Percentiles rank a stretch among this genome's conserved stretches.
Conservation (phyloP, 2,888 invertebrate genomes). For the Hirtodrosophila alboralis region DNA sequence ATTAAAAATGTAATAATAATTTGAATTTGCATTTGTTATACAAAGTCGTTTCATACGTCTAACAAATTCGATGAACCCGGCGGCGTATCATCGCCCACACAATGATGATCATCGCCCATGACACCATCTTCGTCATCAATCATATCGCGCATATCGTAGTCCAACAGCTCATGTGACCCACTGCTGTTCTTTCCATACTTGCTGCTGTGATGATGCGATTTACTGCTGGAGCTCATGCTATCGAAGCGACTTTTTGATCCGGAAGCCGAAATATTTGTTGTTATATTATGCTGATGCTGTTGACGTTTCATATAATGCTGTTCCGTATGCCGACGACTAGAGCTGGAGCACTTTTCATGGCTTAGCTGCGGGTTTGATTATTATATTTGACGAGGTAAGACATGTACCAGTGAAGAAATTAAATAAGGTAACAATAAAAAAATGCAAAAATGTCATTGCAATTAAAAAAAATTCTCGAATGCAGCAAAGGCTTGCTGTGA, state of each 20-base stretch:
- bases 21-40: neutral
- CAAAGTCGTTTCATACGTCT: constrained; percentile 67
- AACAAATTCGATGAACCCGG: constrained; percentile 76
- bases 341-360: constrained; percentile 78
- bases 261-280: constrained; percentile 24
- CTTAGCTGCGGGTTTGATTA: constrained; percentile 57
- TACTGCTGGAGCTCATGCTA: constrained; percentile 38
- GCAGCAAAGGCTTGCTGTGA: too few relatives aligned
- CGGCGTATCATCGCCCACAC: constrained; percentile 76
- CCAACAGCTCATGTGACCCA: constrained; percentile 70
- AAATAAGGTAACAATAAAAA: constrained; percentile 24
- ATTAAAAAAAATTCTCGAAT: too few relatives aligned
- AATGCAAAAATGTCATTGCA: constrained; percentile 17
- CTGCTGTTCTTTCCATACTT: constrained; percentile 71
- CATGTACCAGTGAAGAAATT: constrained; percentile 44
- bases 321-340: constrained; percentile 77
- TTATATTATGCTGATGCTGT: constrained; percentile 51
- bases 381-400: constrained; percentile 49
- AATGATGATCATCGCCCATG: constrained; percentile 70
- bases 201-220: constrained; percentile 74
- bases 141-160: constrained; percentile 69
- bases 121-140: constrained; percentile 69
- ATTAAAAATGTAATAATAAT: constrained; percentile 16
- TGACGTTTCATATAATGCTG: constrained; percentile 86
- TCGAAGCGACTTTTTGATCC: constrained; percentile 52